Percentiles rank a stretch among this genome's conserved stretches.
Evolutionary conservation across 2,888 invertebrate species (phyloP).

Genomic region (Gibbula magus): DNA sequence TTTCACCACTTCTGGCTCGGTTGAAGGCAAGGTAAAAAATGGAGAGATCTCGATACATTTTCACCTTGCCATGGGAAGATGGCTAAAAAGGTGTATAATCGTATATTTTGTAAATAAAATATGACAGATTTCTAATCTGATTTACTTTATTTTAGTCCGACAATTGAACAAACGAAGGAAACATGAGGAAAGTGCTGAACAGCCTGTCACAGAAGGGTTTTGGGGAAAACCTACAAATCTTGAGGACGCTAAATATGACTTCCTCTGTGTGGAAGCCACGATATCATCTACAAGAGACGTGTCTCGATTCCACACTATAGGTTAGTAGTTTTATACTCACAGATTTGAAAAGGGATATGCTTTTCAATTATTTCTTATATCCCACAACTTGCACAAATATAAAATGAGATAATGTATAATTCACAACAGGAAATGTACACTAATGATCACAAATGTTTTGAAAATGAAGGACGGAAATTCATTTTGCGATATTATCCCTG

Average conservation of each 20-base stretch:
- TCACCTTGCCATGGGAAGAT: too few relatives aligned
- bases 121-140: neutral
- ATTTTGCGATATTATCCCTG: too few relatives aligned
- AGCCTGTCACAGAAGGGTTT: conserved; percentile 63
- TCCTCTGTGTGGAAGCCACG: conserved; percentile 63
- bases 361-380: too few relatives aligned
- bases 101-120: neutral
- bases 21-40: too few relatives aligned
- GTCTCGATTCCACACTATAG: conserved; percentile 48
- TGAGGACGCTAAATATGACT: conserved; percentile 68
- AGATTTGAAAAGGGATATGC: too few relatives aligned
- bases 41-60: too few relatives aligned
- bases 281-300: conserved; percentile 57
- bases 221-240: conserved; percentile 68
- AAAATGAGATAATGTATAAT: too few relatives aligned
- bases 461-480: too few relatives aligned
- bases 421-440: too few relatives aligned
- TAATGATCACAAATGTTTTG: too few relatives aligned
- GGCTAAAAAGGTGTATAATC: neutral
- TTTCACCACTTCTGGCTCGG: too few relatives aligned
- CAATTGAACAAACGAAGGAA: conserved; percentile 34
- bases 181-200: conserved; percentile 21
- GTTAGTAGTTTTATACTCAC: conserved; percentile 43
- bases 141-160: conserved; percentile 31
- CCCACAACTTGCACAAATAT: too few relatives aligned